Evolutionary conservation across 92 coral and sea anemone genomes (phyloP), one percentile per base, ranked within the genome.

Genomic region (Parazoanthus atlanticus): DNA sequence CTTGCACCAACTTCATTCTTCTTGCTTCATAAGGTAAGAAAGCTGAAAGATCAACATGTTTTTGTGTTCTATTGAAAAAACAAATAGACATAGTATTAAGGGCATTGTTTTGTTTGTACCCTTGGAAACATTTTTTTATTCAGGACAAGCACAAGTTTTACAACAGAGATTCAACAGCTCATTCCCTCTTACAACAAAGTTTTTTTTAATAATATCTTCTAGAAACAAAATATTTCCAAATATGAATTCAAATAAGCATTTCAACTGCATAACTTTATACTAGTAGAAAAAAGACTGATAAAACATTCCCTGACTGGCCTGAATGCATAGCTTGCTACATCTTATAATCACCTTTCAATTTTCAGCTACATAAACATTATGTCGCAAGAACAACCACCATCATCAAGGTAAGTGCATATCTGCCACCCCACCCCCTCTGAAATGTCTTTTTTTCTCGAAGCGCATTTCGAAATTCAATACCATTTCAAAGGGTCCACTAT

Each of bases 401-500:
- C 78, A 86, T 86, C 84, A 86, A 86, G 89, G 89, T 86, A 76
- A 86, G 82, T 88, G 81, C 40, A 66, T 77, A 79, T 88, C 86
- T 79, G 86, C 90, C 69, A 79, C 80, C 90, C 86, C 83, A 79
- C 90, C 89, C 89, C 89, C 85, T 86, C 89, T 86, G 85, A 78
- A 78, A 86, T 86, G 89, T 86, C 89, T 76, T 76, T 86, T 86
- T 86, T 86, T 86, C 66, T 78, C 74, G 17, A 78, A 86, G 84
- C 19, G 83, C 89, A 86, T 86, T 86, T 86, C 77, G 76, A 86
- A 61, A 86, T 86, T 77, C 33, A 86, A 77, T 77, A 86, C 89
- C 84, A 31, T 76, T 86, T 86, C 89, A 86, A 86, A 86, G 32
- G 82, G 89, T 76, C 46, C 89, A 86, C 89, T 86, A 5, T 7